These are phyloP conservation scores for Phthorimaea operculella DNA, from an alignment of 1,140 invertebrate species.

Conservation along the genomic window DNA sequence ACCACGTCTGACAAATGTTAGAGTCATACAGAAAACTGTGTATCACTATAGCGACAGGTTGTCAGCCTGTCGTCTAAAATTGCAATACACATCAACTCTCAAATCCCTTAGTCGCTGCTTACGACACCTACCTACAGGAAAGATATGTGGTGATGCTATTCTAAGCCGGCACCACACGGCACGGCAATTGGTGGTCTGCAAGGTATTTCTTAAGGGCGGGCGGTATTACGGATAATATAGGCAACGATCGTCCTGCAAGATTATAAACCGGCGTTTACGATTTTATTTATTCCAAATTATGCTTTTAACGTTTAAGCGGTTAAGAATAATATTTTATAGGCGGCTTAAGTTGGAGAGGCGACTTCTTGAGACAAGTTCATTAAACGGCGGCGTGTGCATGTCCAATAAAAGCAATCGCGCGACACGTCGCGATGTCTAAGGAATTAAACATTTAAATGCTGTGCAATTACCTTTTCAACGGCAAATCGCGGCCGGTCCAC, in stretches of 20 bases:
- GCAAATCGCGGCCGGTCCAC: conserved; percentile 36
- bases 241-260: background rate
- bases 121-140: too few species aligned
- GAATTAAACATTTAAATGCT: conserved; percentile 41
- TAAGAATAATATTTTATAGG: background rate
- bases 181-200: background rate
- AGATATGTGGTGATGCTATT: too few species aligned
- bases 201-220: too few species aligned
- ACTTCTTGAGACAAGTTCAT: conserved; percentile 24
- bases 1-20: too few species aligned
- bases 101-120: too few species aligned
- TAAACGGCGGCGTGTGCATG: conserved; percentile 19
- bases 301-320: background rate
- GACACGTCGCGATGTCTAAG: conserved; percentile 27
- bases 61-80: too few species aligned
- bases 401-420: conserved; percentile 25
- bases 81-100: too few species aligned
- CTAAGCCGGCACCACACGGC: too few species aligned
- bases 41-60: too few species aligned
- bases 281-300: background rate
- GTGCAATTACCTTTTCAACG: conserved; percentile 40
- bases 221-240: background rate
- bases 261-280: background rate
- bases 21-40: too few species aligned
- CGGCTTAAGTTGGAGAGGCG: background rate